Base-by-base conservation (phyloP, 1,140 invertebrate species). In the Pseudomyrmex flavicornis region DNA sequence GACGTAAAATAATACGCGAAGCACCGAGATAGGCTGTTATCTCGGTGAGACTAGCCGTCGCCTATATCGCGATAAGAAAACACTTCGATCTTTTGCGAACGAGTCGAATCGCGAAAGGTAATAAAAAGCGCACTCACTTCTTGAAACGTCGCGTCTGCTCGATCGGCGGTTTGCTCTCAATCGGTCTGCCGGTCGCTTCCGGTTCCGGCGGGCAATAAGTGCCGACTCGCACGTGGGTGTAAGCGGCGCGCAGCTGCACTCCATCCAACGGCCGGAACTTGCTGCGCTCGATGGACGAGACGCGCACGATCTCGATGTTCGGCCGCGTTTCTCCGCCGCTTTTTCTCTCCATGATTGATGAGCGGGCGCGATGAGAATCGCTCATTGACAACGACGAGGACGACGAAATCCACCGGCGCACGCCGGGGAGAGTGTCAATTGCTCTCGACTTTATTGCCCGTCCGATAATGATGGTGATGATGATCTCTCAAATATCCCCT, bases 181-280 rank as follows among this genome's bases (percentile, higher is more conserved):
- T 84, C 73, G 86, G 82, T 15, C 59, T 52, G 22, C 74, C 65
- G 50, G 85, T 54, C 46, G 79, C 83, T 91, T 92, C 92, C 73
- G 92, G 91, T 73, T 93, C 93, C 62, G 91, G 90, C 62, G 91
- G 90, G 58, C 93, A 93, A 85, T 92, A 94, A 84, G 91, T 93
- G 59, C 93, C 94, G 22, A 94, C 90, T 72, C 93, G 90, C 74
- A 94, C 90, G 82, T 94, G 93, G 82, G 92, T 93, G 82, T 93
- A 94, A 44, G 92, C 90, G 20, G 92, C 91, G 59, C 92, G 87
- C 72, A 94, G 88, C 86, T 94, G 93, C 63, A 93, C 92, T 59
- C 93, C 92, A 82, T 94, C 94, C 56, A 93, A 79, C 13, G 94
- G 92, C 46, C 93, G 92, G 91, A 93, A 94, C 89, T 92, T 91